Base-by-base conservation (phyloP, 1,140 invertebrate genomes). In the Caerostris extrusa region DNA sequence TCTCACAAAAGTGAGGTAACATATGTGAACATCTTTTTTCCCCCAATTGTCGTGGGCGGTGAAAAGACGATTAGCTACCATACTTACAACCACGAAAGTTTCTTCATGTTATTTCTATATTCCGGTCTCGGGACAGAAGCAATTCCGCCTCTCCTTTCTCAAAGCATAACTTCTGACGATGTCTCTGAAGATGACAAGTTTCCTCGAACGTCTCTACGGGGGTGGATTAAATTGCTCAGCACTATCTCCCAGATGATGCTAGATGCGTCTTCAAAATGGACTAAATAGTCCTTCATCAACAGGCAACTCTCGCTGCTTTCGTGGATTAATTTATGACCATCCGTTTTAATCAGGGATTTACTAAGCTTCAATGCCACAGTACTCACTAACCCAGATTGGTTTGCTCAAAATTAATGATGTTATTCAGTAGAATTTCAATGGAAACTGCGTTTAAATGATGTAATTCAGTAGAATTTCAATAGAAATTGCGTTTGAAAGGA, bases 61-160 rank as follows among this genome's bases (percentile, higher is more conserved):
- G 50, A 77, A 77, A 77, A 77, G 71, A 34, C 71, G 71, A 77
- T 77, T 77, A 77, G 53, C 71, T 77, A 77, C 50, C 53, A 34
- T 34, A 34, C 34, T 34, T 34, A 34, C 34, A 34, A 34, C 34
- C 53, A 14, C 71, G 71, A 77, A 77, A 34, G 71, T 77, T 67
- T 77, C 71, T 53, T 77, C 71, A 7, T 14, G 61, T 14, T 64
- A 14, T 17, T 64, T 64, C 34, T 50, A 8, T 5, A 12, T 77
- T 53, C 34, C 34, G 53, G 34, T 53, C 34, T 53, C 53, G 34
- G 10, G 34, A 34, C 8, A 12, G 6, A 77, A 77, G 8, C 3
- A 50, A 77, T 77, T 53, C 71, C 50, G 71, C 71, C 71, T 69
- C 67, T 69, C 67, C n/a, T 5, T 69, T 69, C 19, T 7, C 7